Conservation (phyloP, 2,888 invertebrate genomes). For the Drosophila algonquin region DNA sequence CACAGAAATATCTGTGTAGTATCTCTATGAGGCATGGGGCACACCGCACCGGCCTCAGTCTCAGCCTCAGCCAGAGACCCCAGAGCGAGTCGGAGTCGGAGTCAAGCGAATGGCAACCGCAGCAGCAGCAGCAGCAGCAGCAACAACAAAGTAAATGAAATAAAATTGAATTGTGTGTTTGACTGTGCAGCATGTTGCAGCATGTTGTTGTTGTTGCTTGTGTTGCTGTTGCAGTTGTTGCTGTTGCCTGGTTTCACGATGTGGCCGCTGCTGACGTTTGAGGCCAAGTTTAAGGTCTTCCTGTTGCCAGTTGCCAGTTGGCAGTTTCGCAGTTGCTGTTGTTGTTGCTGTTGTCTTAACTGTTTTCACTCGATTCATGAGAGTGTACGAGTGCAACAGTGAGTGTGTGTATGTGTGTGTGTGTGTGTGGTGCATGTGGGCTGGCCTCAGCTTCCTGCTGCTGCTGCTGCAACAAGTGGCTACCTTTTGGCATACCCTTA, state of each 20-base stretch:
- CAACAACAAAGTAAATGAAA: conserved; percentile 70
- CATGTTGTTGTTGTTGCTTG: conserved; percentile 29
- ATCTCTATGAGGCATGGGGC: conserved; percentile 33
- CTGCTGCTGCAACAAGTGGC: conserved; percentile 68
- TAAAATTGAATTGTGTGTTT: conserved; percentile 77
- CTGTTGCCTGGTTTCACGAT: conserved; percentile 64
- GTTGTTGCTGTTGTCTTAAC: conserved; percentile 68
- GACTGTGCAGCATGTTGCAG: conserved; percentile 64
- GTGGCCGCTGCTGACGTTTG: conserved; percentile 70
- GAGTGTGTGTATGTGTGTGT: conserved; percentile 36
- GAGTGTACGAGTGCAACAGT: conserved; percentile 22
- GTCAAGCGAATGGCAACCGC: conserved; percentile 50
- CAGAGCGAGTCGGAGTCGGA: conserved; percentile 20
- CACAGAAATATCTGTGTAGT: conserved; percentile 53
- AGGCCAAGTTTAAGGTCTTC: conserved; percentile 79
- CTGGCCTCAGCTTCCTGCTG: conserved; percentile 58
- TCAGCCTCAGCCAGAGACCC: conserved; percentile 16
- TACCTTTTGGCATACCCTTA: conserved; percentile 61
- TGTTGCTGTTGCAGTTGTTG: conserved; percentile 45
- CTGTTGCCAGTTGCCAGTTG: conserved; percentile 76
- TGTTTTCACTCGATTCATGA: conserved; percentile 73
- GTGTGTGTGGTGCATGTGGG: conserved; percentile 67
- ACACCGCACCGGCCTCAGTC: not conserved
- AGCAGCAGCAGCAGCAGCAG: conserved; percentile 23
- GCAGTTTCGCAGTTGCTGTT: conserved; percentile 54